These are phyloP conservation scores for Ephialtes manifestator DNA, from an alignment of 2,888 invertebrate genomes.

Conservation along the genomic window DNA sequence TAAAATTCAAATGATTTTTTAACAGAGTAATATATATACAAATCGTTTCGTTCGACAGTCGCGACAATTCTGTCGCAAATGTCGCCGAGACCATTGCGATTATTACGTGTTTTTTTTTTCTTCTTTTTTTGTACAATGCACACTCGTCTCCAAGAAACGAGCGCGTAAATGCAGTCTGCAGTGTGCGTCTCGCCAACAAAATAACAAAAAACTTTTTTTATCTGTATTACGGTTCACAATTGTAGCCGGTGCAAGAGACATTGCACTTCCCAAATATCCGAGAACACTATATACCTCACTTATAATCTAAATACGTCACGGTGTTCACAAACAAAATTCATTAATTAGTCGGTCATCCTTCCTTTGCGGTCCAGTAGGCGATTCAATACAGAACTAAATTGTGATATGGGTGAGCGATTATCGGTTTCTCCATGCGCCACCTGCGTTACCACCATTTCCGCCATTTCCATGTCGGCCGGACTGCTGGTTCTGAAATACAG, in stretches of 20 bases:
- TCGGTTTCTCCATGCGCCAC: slow-evolving; percentile 71
- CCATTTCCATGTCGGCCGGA: slow-evolving; percentile 75
- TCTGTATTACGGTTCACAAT: slow-evolving; percentile 17
- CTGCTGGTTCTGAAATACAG: slow-evolving; percentile 76
- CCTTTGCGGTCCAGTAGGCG: slow-evolving; percentile 29
- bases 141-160: slow-evolving; percentile 2
- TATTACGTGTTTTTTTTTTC: slow-evolving; percentile 4
- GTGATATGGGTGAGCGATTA: slow-evolving; percentile 46
- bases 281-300: slow-evolving; percentile 21
- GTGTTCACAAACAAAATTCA: slow-evolving; percentile 28
- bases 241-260: slow-evolving; percentile 46
- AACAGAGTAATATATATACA: slow-evolving; percentile 8
- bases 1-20: not conserved
- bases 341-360: slow-evolving; percentile 9
- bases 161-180: slow-evolving; percentile 28
- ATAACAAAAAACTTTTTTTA: too few species aligned
- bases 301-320: slow-evolving; percentile 16
- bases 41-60: not conserved
- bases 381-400: slow-evolving; percentile 40
- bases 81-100: not conserved
- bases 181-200: not conserved
- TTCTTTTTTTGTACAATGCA: slow-evolving; percentile 36
- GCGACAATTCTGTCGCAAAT: not conserved
- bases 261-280: slow-evolving; percentile 56
- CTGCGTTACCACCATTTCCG: slow-evolving; percentile 65